Base-by-base conservation (phyloP, 2,888 invertebrate genomes). In the Hofmannophila pseudospretella region DNA sequence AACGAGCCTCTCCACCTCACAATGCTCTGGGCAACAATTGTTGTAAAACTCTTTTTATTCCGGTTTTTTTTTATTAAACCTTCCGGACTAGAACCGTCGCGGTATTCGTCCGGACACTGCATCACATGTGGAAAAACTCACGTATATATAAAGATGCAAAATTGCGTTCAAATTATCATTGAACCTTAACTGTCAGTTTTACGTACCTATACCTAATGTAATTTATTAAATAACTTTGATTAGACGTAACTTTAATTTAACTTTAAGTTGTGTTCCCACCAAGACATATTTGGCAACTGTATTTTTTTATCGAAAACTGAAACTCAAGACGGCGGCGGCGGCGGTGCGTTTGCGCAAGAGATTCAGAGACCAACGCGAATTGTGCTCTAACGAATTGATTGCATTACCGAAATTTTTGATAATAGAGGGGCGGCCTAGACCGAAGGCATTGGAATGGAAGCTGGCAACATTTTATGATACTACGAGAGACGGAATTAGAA, bases 21-120 rank as follows among this genome's bases (percentile, higher is more conserved):
- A 67, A 65, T 70, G 52, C 57, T 52, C 44, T 42, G 45, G 51
- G n/a, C n/a, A 65, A 60, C 70, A n/a, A n/a, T 72, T 63, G 67
- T 76, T 73, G 70, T 58, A 67, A 67, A 56, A 33, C 27, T 32
- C 22, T 32, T 37, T 36, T 32, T 25, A 5, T 23, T 22, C 29
- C 20, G 20, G 35, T 28, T 27, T 38, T 42, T 45, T 45, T 36
- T 20, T 13, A 42, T 37, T 39, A 39, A 39, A 35, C 28, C 23
- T 5, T 4, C 26, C 23, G 23, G 16, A 30, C 11, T 28, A 14
- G 12, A 26, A 7, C 20, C 20, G 26, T 11, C 26, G 30, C 28
- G 34, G 30, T 27, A 22, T 13, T 42, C 35, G 28, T 12, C 30
- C 26, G 32, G 32, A 8, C 41, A 45, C 47, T 45, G 36, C 41